These are phyloP conservation scores for Bombus difficillimus DNA, from an alignment of 1,140 invertebrate species.

Conservation along the genomic window DNA sequence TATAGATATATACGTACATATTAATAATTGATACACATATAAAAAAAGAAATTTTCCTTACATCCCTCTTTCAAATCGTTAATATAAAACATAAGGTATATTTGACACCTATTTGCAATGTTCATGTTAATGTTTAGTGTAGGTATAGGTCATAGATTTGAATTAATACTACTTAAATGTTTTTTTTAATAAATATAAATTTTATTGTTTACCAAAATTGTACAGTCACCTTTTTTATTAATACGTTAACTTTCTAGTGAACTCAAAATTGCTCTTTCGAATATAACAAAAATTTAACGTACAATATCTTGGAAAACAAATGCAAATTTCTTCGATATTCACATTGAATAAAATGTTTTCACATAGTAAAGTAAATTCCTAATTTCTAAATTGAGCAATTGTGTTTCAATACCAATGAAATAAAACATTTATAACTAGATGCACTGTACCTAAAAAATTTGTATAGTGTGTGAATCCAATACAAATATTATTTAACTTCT, in stretches of 20 bases:
- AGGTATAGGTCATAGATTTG: background rate
- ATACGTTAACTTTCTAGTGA: background rate
- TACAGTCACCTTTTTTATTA: background rate
- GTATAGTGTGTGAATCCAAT: slow-evolving; percentile 15
- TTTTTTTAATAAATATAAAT: slow-evolving; percentile 24
- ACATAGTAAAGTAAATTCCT: background rate
- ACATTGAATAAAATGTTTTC: background rate
- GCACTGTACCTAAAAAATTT: slow-evolving; percentile 18
- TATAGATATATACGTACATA: background rate
- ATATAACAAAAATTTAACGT: slow-evolving; percentile 1
- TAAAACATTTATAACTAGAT: slow-evolving; percentile 10
- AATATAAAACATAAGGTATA: background rate
- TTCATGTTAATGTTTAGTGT: too few relatives aligned
- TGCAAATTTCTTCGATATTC: background rate
- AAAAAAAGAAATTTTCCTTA: background rate
- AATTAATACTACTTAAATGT: background rate
- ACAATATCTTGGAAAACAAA: slow-evolving; percentile 14
- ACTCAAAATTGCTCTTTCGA: background rate
- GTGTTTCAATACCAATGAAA: slow-evolving; percentile 7
- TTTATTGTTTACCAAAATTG: slow-evolving; percentile 30
- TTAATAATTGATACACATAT: background rate
- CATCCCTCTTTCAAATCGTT: background rate
- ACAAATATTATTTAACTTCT: slow-evolving; percentile 14
- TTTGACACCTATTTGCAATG: background rate
- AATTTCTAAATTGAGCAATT: slow-evolving; percentile 28